Conservation (phyloP, 2,113 vertebrate species). For the Aegithalos caudatus region DNA sequence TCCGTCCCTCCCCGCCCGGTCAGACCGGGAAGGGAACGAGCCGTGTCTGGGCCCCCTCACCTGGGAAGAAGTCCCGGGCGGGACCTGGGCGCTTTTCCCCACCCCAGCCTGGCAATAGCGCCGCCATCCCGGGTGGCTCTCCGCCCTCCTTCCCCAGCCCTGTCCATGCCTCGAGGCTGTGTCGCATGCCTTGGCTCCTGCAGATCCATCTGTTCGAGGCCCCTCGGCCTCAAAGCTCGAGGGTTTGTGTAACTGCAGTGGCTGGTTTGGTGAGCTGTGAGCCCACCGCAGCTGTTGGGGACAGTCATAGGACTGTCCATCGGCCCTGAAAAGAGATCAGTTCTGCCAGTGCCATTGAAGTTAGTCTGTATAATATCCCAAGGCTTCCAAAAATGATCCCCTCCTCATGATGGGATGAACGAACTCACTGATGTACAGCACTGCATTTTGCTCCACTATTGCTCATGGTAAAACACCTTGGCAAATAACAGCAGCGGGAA, state of each 20-base stretch:
- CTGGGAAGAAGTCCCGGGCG: not conserved
- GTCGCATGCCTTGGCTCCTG: not conserved
- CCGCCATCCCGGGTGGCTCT: fast-evolving
- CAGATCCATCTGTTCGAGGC: not conserved
- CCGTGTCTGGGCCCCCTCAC: not conserved
- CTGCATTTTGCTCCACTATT: fast-evolving
- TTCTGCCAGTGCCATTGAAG: not conserved
- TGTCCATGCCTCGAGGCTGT: not conserved
- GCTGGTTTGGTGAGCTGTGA: not conserved
- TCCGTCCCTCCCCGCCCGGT: fast-evolving
- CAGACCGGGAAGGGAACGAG: fast-evolving
- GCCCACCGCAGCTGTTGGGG: fast-evolving
- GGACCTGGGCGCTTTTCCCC: not conserved
- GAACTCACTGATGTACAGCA: fast-evolving
- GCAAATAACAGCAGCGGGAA: not conserved
- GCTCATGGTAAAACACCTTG: not conserved
- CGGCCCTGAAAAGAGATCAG: too few species aligned
- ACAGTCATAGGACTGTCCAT: fast-evolving
- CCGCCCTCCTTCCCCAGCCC: fast-evolving
- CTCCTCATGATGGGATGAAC: not conserved
- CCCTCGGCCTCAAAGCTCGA: not conserved
- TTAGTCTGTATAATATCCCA: not conserved
- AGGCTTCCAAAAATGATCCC: fast-evolving
- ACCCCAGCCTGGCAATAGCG: fast-evolving
- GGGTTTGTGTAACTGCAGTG: not conserved